Percentiles rank a stretch among this genome's conserved stretches.
Conservation (phyloP, 2,888 invertebrate species). For the Anagyrus pseudococci region DNA sequence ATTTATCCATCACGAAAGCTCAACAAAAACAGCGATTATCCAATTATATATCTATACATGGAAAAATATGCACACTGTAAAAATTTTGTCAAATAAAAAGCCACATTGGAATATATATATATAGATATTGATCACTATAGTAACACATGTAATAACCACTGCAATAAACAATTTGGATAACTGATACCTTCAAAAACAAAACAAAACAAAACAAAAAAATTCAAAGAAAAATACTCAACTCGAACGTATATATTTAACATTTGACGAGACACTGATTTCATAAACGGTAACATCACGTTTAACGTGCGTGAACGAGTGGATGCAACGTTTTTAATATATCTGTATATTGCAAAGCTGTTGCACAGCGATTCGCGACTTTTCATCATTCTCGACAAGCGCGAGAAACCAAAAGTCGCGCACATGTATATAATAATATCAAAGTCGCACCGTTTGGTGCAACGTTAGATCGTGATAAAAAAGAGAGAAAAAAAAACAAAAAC, state of each 20-base stretch:
- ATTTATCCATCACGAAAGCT: slow-evolving; percentile 42
- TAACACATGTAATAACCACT: slow-evolving; percentile 30
- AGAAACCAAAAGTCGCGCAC: no score
- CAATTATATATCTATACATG: no score
- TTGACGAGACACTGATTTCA: slow-evolving; percentile 31
- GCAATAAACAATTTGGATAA: slow-evolving; percentile 23
- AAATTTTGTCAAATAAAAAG: slow-evolving; percentile 35
- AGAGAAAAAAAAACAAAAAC: slow-evolving; percentile 3
- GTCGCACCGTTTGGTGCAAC: no score
- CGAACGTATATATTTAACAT: slow-evolving; percentile 33
- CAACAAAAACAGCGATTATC: slow-evolving; percentile 36
- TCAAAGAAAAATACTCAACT: slow-evolving; percentile 12
- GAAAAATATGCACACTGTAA: no score
- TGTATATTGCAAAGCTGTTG: slow-evolving; percentile 41
- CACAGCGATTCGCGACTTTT: slow-evolving; percentile 36
- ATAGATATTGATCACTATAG: slow-evolving; percentile 16
- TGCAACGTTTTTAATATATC: slow-evolving; percentile 32
- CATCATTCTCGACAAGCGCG: slow-evolving; percentile 1
- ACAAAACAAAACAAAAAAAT: slow-evolving; percentile 17
- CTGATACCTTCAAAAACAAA: slow-evolving; percentile 15
- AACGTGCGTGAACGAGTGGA: slow-evolving; percentile 38
- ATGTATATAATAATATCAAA: no score
- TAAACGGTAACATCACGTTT: slow-evolving; percentile 30
- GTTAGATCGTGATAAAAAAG: slow-evolving; percentile 18
- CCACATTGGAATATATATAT: slow-evolving; percentile 25